phyloP scores from a whole-genome alignment of 2,888 invertebrate species.

The Alviniconcha strummeri region DNA sequence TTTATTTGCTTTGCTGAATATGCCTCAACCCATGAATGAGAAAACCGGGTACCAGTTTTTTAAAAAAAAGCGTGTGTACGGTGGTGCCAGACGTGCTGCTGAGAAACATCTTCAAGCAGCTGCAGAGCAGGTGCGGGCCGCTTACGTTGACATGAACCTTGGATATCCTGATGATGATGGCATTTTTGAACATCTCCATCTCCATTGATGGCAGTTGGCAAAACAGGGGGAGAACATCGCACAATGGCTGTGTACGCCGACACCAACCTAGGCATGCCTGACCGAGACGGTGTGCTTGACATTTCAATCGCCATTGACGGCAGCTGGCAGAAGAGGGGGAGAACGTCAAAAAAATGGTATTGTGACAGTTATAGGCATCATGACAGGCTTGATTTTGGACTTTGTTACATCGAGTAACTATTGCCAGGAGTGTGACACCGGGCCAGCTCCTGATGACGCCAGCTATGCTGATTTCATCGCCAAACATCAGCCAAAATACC shows the following conservation, averaged over 20 bases:
- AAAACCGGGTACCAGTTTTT: conserved; percentile 10
- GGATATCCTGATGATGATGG: background rate
- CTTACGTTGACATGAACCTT: background rate
- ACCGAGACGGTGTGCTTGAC: background rate
- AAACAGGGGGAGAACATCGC: conserved; percentile 4
- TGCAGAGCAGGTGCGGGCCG: background rate
- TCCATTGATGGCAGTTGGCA: conserved; percentile 18
- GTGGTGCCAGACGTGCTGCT: conserved; percentile 13
- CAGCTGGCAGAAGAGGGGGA: background rate
- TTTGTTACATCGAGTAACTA: conserved; percentile 1
- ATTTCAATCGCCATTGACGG: conserved; percentile 2
- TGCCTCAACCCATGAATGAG: conserved; percentile 18
- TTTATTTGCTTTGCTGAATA: conserved; percentile 10
- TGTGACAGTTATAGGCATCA: conserved; percentile 5
- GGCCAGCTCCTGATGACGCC: background rate
- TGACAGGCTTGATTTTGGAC: conserved; percentile 4
- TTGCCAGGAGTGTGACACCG: conserved; percentile 11
- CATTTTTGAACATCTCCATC: background rate
- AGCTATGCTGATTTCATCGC: background rate
- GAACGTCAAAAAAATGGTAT: background rate
- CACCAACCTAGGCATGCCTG: background rate
- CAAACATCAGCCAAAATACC: background rate
- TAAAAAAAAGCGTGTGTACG: background rate
- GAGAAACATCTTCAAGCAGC: conserved; percentile 14
- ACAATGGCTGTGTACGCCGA: background rate